Conservation (phyloP, 2,888 invertebrate species). For the Loripinus fragilis region DNA sequence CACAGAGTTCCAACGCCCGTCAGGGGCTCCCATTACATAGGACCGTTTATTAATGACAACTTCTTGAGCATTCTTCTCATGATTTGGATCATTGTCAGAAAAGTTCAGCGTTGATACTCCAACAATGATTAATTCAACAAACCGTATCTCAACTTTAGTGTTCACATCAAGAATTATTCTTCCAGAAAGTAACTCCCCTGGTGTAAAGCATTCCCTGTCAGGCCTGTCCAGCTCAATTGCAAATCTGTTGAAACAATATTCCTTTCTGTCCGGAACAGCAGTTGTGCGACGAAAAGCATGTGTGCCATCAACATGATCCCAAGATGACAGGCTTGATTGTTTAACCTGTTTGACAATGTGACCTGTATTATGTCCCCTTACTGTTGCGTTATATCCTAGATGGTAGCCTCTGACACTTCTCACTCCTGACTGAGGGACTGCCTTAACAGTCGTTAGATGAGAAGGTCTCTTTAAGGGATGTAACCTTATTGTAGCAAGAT, state of each 20-base stretch:
- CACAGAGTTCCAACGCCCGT: conserved; percentile 68
- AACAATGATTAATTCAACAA: conserved; percentile 75
- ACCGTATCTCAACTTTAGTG: conserved; percentile 71
- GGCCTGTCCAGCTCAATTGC: conserved; percentile 74
- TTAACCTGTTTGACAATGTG: conserved; percentile 39
- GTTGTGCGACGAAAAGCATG: conserved; percentile 55
- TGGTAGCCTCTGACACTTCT: conserved; percentile 50
- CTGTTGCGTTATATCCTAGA: conserved; percentile 50
- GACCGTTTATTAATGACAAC: conserved; percentile 75
- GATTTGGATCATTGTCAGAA: conserved; percentile 58
- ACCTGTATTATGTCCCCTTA: conserved; percentile 50
- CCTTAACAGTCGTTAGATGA: conserved; percentile 46
- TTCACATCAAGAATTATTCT: conserved; percentile 74
- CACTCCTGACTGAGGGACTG: conserved; percentile 42
- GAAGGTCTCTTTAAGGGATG: conserved; percentile 31
- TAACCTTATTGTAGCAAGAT: conserved; percentile 46
- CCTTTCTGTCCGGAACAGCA: conserved; percentile 56
- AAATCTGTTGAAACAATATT: conserved; percentile 70
- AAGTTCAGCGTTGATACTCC: conserved; percentile 73
- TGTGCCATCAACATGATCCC: conserved; percentile 41
- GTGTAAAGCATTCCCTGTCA: conserved; percentile 64
- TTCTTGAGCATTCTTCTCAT: conserved; percentile 66
- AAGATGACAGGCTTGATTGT: conserved; percentile 13
- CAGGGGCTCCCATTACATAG: conserved; percentile 73
- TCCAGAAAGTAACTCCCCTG: conserved; percentile 76